Conservation (phyloP, 2,113 vertebrate genomes). For the Varanus salvator region DNA sequence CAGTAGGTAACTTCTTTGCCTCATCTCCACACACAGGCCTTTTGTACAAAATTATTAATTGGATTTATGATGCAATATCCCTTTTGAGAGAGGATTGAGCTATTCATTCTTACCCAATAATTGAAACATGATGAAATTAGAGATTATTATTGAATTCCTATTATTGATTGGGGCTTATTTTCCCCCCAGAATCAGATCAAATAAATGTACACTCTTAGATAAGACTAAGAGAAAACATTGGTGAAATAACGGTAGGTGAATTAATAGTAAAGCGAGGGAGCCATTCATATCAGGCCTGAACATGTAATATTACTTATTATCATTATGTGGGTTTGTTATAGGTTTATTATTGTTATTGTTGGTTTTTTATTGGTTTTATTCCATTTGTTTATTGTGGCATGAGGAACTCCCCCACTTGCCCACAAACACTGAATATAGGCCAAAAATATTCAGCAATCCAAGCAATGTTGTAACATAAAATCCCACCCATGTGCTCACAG, state of each 20-base stretch:
- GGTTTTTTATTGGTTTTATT: no score
- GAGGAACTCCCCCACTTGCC: no score
- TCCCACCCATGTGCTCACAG: no score
- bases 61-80: conserved; percentile 35
- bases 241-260: background rate
- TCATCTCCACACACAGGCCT: background rate
- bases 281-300: no score
- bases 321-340: no score
- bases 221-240: background rate
- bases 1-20: background rate
- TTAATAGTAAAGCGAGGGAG: background rate
- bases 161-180: conserved; percentile 38
- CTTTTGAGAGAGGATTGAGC: conserved; percentile 7
- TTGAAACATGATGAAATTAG: conserved; percentile 54
- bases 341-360: no score
- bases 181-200: background rate
- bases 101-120: conserved; percentile 39
- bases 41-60: background rate
- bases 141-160: conserved; percentile 37
- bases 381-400: no score
- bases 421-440: no score
- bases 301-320: no score
- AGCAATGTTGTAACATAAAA: no score
- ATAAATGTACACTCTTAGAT: background rate
- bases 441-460: no score